Evolutionary conservation across 2,888 invertebrate species (phyloP), one percentile per base, ranked within the genome.

Genomic region (Drosophila stalkeri): DNA sequence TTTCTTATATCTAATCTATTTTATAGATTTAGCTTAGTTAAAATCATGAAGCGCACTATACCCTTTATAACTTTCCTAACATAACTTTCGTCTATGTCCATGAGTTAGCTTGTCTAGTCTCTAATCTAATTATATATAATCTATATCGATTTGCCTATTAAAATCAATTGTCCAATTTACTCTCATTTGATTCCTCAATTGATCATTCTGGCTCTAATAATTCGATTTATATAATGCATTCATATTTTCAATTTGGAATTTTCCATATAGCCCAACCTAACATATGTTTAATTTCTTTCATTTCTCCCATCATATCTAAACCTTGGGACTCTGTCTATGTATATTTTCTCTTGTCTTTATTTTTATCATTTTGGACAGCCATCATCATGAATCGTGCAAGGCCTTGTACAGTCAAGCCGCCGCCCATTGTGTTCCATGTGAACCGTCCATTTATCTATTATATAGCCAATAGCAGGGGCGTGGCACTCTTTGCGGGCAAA

Each of bases 361-460:
- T 54, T 9, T 62, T 35, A 18, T 18, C 20, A 54, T 47, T n/a
- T 64, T 46, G 27, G 9, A n/a, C 69, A 73, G 56, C 64, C 33
- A 3, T 76, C 3, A 7, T 80, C 55, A 57, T 59, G 23, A 37
- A 43, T 61, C 18, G 46, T 1, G 0, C 0, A 11, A 8, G 44
- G 33, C 64, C 55, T 9, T 3, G 41, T 27, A 16, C 64, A n/a
- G 52, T 39, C 20, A 31, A 72, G 16, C 62, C 76, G 49, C 37
- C 12, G 14, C 77, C 81, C 8, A 54, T 33, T 12, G 39, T 12
- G 16, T 82, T 83, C 64, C n/a, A 55, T 65, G 86, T 60, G 44
- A 60, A 77, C 18, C 86, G 59, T 35, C 79, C 82, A 23, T 86
- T 83, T 51, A 49, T 12, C 18, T 81, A 66, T 59, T 79, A 33